Conservation (phyloP, 2,888 invertebrate genomes). For the Apantesis nais region DNA sequence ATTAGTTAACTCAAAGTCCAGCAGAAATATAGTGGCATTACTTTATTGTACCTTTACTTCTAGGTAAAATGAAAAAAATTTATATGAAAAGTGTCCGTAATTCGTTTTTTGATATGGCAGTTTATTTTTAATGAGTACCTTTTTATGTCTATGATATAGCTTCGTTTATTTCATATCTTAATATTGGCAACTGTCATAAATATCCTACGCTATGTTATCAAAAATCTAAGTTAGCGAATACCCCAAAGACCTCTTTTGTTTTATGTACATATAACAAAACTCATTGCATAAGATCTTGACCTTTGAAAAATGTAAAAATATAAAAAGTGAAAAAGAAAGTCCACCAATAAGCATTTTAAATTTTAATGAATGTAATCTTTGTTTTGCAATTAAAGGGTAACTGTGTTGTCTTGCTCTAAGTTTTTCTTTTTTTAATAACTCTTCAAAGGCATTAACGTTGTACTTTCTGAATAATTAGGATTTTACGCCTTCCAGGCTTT, state of each 20-base stretch:
- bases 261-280: neutral
- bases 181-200: neutral
- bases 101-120: neutral
- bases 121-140: neutral
- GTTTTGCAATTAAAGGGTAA: neutral
- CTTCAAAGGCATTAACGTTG: neutral
- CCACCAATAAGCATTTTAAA: neutral
- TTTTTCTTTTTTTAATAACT: neutral
- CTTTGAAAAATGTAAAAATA: neutral
- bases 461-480: constrained; percentile 27
- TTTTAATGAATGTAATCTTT: neutral
- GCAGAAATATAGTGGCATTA: neutral
- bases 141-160: neutral
- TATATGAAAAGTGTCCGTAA: neutral
- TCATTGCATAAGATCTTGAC: neutral
- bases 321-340: neutral
- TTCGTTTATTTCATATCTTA: neutral
- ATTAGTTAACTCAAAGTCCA: neutral
- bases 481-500: constrained; percentile 20
- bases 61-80: neutral
- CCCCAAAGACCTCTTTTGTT: neutral
- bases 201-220: neutral
- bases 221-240: neutral
- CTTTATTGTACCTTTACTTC: neutral
- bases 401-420: neutral